Conservation (phyloP, 2,888 invertebrate species). For the Meandrusa payeni region DNA sequence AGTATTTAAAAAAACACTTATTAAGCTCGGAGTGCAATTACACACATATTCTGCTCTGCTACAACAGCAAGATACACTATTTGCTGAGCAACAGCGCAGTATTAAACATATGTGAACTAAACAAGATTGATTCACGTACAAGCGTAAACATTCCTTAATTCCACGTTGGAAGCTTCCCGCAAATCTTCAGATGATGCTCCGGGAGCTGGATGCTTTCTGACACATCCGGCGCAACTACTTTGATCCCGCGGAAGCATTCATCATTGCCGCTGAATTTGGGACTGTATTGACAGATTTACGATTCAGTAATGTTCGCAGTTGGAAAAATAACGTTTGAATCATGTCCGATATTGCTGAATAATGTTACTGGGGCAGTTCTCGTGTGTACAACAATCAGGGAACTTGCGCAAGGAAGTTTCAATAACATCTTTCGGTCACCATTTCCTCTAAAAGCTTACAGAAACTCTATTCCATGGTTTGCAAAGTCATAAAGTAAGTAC, state of each 20-base stretch:
- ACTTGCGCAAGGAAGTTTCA: too few species aligned
- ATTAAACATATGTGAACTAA: conserved; percentile 1
- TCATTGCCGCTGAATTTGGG: conserved; percentile 32
- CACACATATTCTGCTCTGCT: too few species aligned
- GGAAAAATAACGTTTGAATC: conserved; percentile 30
- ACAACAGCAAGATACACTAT: too few species aligned
- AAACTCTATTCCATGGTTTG: too few species aligned
- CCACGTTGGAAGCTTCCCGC: conserved; percentile 7
- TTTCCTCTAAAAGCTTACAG: too few species aligned
- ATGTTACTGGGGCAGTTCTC: conserved; percentile 13
- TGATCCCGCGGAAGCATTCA: conserved; percentile 38
- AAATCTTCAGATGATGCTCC: background rate
- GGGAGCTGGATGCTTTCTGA: background rate
- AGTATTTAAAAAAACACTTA: too few species aligned
- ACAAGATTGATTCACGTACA: conserved; percentile 14
- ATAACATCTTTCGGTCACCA: too few species aligned
- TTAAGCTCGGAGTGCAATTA: too few species aligned
- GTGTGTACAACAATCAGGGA: too few species aligned
- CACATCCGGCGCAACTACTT: conserved; percentile 29
- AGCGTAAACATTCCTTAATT: conserved; percentile 14
- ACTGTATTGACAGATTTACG: conserved; percentile 42
- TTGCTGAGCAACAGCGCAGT: too few species aligned
- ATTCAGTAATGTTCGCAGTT: conserved; percentile 29
- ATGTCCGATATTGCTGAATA: conserved; percentile 19
- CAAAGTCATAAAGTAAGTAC: too few species aligned